Conservation (phyloP, 2,113 vertebrate genomes). For the Eira barbara region DNA sequence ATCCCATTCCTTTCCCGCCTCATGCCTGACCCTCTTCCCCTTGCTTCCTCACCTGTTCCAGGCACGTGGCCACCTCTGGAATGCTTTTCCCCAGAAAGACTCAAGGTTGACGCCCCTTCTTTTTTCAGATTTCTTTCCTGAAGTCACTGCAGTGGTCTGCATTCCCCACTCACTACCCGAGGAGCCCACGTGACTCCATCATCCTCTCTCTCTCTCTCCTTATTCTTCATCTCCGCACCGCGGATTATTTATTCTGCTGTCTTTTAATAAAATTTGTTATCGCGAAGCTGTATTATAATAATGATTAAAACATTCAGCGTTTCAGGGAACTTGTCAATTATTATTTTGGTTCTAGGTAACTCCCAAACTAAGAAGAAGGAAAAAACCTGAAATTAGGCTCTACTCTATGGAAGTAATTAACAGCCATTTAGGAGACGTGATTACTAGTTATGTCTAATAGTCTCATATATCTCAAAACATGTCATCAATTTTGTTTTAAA, state of each 20-base stretch:
- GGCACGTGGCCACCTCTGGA: background rate
- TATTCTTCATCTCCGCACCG: background rate
- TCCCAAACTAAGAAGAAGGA: background rate
- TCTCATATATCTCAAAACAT: background rate
- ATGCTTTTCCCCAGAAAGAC: background rate
- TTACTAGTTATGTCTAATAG: background rate
- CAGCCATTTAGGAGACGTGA: background rate
- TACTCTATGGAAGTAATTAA: background rate
- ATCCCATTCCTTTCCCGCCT: background rate
- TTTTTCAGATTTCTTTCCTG: background rate
- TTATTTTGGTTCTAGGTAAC: background rate
- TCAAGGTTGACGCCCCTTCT: background rate
- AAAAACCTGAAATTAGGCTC: background rate
- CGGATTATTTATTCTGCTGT: background rate
- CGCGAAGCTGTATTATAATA: background rate
- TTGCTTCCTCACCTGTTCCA: too few relatives aligned
- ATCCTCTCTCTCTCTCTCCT: background rate
- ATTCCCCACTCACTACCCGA: background rate
- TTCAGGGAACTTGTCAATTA: background rate
- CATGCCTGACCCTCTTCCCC: background rate
- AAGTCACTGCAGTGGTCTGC: background rate
- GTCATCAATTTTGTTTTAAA: background rate
- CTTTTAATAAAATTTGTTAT: background rate
- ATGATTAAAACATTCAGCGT: background rate
- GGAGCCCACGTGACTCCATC: rapidly evolving